Evolutionary conservation across 2,888 invertebrate genomes (phyloP), one percentile per base, ranked within the genome.

Genomic region (Eubasilissa splendida): DNA sequence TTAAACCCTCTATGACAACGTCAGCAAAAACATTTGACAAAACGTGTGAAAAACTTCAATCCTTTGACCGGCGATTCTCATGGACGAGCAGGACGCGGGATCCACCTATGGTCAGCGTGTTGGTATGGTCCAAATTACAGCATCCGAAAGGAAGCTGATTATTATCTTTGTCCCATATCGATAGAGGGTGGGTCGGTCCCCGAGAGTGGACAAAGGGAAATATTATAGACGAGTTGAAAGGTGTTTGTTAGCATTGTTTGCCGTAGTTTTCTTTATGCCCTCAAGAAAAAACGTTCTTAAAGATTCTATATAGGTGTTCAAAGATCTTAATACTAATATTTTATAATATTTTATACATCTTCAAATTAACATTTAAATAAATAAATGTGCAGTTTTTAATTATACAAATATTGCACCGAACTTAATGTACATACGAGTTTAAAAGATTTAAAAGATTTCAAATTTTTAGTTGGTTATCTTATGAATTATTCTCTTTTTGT

Each of bases 61-160:
- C 63, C 68, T 31, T 73, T 79, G 68, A 76, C 76, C 79, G 42
- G 14, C 14, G 52, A 31, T 52, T 76, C 12, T 63, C 52, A 60
- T 14, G 50, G 58, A 63, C 74, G 59, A 10, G 58, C 59, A 59
- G 50, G 68, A 50, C 31, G 12, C 42, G 7, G 63, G 68, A 14
- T 52, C 14, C 12, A 12, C 50, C 4, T 50, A 68, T 11, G 68
- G 68, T 68, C 68, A 77, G 77, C 54, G 53, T 66, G n/a, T 56
- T 66, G 3, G 33, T 50, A 75, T 31, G 68, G 82, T 82, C 80
- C 82, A 82, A 82, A 82, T 82, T 82, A 80, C 71, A 73, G 79
- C 76, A 59, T 76, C 76, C 77, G 76, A 79, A 80, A 82, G 80
- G 80, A 80, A 80, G 65, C 71, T 68, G 82, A 80, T 80, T 65